A percentile compares a stretch with the other conserved stretches of the same genome.
These are phyloP conservation scores for Stenolophus ochropezus DNA, from an alignment of 2,888 invertebrate genomes.

Conservation along the genomic window DNA sequence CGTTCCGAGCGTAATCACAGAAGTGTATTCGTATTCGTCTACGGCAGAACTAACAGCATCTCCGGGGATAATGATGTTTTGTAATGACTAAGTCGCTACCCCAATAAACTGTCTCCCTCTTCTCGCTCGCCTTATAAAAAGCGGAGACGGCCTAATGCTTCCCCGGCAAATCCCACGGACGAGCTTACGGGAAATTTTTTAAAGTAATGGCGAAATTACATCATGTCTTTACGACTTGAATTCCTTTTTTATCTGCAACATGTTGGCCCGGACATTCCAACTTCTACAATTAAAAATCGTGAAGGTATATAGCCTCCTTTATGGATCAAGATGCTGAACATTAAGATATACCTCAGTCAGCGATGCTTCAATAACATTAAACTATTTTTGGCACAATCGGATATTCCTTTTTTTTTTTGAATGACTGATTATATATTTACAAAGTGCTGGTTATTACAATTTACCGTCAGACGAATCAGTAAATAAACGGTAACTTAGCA, in stretches of 20 bases:
- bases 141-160: not conserved
- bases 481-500: no score
- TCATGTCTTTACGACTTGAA: conserved; percentile 31
- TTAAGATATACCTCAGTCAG: no score
- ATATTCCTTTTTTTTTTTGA: no score
- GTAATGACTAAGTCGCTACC: conserved; percentile 54
- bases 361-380: no score
- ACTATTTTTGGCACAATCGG: no score
- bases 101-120: conserved; percentile 41
- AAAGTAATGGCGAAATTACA: conserved; percentile 47
- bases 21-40: conserved; percentile 31
- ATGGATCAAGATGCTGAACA: no score
- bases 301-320: no score
- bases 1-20: conserved; percentile 53
- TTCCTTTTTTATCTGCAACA: conserved; percentile 40
- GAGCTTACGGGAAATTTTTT: conserved; percentile 13
- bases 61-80: conserved; percentile 57
- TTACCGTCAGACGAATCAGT: no score
- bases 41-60: conserved; percentile 45
- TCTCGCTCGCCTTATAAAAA: conserved; percentile 22
- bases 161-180: conserved; percentile 24
- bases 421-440: no score
- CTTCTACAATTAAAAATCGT: conserved; percentile 15
- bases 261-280: conserved; percentile 9
- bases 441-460: no score